A percentile compares a stretch with the other conserved stretches of the same genome.
phyloP scores from a whole-genome alignment of 2,797 vertebrate species.

The Takifugu rubripes region DNA sequence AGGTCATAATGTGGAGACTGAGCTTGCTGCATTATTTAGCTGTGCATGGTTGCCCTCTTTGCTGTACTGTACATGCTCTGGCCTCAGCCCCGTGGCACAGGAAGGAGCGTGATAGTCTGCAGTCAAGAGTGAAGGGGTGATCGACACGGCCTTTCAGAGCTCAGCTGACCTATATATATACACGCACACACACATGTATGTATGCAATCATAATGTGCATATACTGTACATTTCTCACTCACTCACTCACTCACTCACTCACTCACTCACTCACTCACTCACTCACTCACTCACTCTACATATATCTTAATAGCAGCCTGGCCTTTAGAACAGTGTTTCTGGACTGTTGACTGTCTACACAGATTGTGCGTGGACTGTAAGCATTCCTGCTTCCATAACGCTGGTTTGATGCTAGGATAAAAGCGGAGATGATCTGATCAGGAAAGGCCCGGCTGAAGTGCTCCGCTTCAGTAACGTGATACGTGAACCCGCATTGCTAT shows the following conservation, averaged over 20 bases:
- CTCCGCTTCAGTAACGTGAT: constrained; percentile 43
- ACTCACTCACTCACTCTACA: constrained; percentile 2
- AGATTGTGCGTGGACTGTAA: neutral
- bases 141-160: constrained; percentile 21
- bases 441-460: constrained; percentile 32
- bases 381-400: too few species aligned
- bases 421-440: constrained; percentile 51
- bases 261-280: neutral
- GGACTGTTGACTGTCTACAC: neutral
- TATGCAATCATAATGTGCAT: neutral
- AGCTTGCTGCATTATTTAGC: constrained; percentile 73
- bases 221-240: neutral
- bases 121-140: constrained; percentile 31
- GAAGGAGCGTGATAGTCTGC: constrained; percentile 37
- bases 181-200: neutral
- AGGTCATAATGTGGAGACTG: constrained; percentile 70
- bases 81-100: constrained; percentile 58
- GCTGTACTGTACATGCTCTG: constrained; percentile 49
- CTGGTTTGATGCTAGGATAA: constrained; percentile 15
- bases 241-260: neutral
- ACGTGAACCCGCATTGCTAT: constrained; percentile 24
- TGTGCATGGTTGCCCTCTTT: constrained; percentile 63
- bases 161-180: constrained; percentile 48
- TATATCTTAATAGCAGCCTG: too few species aligned
- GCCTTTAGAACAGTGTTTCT: too few species aligned